Conservation (phyloP, 35 echinoderm and acorn worm species). For the Anneissia japonica region DNA sequence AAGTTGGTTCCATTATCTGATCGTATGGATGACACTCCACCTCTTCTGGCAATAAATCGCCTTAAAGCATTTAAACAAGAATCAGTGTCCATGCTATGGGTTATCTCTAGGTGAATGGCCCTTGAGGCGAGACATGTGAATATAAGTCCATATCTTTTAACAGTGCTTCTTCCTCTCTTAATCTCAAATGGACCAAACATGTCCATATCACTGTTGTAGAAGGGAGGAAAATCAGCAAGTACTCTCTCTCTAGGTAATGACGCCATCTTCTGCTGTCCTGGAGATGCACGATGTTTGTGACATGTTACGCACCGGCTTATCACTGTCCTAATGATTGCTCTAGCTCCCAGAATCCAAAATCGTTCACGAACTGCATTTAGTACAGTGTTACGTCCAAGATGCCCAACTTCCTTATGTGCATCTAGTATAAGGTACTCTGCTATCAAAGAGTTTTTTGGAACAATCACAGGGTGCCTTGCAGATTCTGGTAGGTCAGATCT, state of each 20-base stretch:
- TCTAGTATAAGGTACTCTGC: neutral
- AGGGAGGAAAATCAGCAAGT: neutral
- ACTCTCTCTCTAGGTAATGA: slow-evolving; percentile 10
- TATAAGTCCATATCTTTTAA: neutral
- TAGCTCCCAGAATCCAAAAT: slow-evolving; percentile 6
- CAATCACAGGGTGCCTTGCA: neutral
- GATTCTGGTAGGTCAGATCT: neutral
- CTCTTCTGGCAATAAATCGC: slow-evolving; percentile 4
- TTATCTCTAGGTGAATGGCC: neutral
- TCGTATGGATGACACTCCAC: neutral
- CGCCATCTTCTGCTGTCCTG: slow-evolving; percentile 6
- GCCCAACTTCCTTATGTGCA: neutral
- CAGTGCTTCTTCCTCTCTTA: neutral
- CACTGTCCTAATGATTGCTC: neutral
- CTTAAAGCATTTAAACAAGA: neutral
- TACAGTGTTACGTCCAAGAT: neutral
- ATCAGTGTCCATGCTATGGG: neutral
- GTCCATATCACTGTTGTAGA: neutral
- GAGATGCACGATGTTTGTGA: neutral
- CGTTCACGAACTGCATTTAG: neutral
- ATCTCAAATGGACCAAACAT: slow-evolving; percentile 19
- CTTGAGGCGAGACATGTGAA: neutral
- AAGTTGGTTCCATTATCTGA: slow-evolving; percentile 4
- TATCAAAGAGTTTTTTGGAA: neutral
- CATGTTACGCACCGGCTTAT: neutral